These are phyloP conservation scores for Sipha maydis DNA, from an alignment of 2,888 invertebrate species.

Conservation along the genomic window DNA sequence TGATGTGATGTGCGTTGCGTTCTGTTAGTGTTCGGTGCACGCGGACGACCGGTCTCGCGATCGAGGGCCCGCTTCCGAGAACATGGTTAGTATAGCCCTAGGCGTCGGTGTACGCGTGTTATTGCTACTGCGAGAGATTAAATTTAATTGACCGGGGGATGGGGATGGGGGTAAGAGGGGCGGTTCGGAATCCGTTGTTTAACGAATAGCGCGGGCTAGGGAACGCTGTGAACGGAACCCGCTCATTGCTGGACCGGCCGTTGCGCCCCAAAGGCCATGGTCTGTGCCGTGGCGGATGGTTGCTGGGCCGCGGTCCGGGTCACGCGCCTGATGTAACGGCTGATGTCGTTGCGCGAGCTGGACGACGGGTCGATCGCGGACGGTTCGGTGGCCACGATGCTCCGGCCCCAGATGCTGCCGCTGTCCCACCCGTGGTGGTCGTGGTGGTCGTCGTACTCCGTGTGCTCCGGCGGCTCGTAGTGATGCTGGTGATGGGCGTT, in stretches of 20 bases:
- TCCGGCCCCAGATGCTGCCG: slow-evolving; percentile 63
- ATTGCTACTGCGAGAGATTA: too few species aligned
- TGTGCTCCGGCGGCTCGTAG: slow-evolving; percentile 65
- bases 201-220: too few species aligned
- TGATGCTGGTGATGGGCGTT: slow-evolving; percentile 66
- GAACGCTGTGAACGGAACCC: too few species aligned
- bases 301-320: neutral
- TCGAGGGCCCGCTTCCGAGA: too few species aligned
- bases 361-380: slow-evolving; percentile 29
- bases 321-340: slow-evolving; percentile 59
- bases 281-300: neutral
- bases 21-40: too few species aligned
- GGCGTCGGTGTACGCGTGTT: too few species aligned
- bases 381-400: slow-evolving; percentile 63
- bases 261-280: slow-evolving; percentile 37
- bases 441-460: slow-evolving; percentile 64
- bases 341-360: slow-evolving; percentile 52
- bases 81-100: too few species aligned
- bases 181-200: too few species aligned
- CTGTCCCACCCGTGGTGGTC: slow-evolving; percentile 63
- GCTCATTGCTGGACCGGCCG: neutral
- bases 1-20: too few species aligned
- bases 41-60: too few species aligned
- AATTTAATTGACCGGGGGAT: too few species aligned
- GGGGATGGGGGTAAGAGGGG: too few species aligned